Conservation (phyloP, 1,140 invertebrate genomes). For the Lepidostoma basale region DNA sequence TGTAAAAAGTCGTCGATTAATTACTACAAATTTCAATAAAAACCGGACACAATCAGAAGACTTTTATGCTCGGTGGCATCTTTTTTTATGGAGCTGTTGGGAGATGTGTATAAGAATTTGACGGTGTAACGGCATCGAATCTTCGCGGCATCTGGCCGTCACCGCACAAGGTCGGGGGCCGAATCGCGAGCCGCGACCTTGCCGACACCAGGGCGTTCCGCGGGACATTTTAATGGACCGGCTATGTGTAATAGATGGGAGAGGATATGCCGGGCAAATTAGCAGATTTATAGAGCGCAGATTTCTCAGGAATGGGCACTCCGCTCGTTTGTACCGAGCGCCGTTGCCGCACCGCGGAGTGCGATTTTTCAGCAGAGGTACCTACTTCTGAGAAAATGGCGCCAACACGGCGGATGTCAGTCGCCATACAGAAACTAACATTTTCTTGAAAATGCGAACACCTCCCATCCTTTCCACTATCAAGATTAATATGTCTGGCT, state of each 20-base stretch:
- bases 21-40: neutral
- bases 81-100: neutral
- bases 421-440: neutral
- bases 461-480: neutral
- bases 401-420: neutral
- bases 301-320: too few relatives aligned
- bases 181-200: constrained; percentile 5
- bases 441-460: neutral
- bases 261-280: too few relatives aligned
- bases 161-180: constrained; percentile 8
- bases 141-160: constrained; percentile 14
- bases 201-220: neutral
- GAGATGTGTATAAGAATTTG: constrained; percentile 1
- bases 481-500: neutral
- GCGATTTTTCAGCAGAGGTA: neutral
- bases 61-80: too few relatives aligned
- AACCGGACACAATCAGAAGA: neutral
- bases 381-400: neutral
- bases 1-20: constrained; percentile 3
- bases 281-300: too few relatives aligned
- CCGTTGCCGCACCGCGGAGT: too few relatives aligned
- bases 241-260: neutral
- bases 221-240: constrained; percentile 7
- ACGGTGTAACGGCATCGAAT: constrained; percentile 11
- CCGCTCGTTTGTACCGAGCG: too few relatives aligned